Conservation (phyloP, 2,888 invertebrate genomes). For the Therioaphis trifolii region DNA sequence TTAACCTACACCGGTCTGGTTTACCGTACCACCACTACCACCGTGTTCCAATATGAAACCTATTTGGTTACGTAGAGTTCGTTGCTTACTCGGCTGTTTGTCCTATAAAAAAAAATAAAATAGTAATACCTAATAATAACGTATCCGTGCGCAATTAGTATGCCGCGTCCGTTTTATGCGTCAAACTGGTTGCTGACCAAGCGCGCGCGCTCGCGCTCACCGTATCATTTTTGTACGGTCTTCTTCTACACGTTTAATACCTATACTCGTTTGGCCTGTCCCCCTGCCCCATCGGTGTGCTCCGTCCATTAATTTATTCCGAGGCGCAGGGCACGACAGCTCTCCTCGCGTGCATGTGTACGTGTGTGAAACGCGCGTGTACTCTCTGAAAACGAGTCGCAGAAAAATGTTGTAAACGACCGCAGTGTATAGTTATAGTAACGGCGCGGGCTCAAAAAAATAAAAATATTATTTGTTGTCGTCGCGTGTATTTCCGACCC, state of each 20-base stretch:
- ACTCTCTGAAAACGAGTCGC: neutral
- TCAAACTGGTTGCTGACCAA: slow-evolving; percentile 58
- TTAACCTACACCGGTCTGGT: neutral
- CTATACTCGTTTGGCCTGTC: slow-evolving; percentile 63
- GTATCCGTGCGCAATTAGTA: slow-evolving; percentile 48
- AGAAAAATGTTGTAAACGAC: neutral
- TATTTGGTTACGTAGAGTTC: neutral
- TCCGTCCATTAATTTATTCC: slow-evolving; percentile 31
- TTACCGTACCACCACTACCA: neutral
- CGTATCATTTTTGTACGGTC: neutral
- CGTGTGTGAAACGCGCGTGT: neutral
- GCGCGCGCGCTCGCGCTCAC: slow-evolving; percentile 42
- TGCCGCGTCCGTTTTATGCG: neutral
- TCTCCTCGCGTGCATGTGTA: neutral
- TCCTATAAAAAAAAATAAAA: slow-evolving; percentile 28
- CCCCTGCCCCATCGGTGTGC: neutral
- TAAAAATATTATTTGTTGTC: neutral
- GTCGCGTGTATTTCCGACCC: too few relatives aligned
- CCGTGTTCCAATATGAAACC: neutral
- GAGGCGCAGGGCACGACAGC: neutral
- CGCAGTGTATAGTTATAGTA: too few relatives aligned
- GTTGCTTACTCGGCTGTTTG: neutral
- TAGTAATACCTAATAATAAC: slow-evolving; percentile 30
- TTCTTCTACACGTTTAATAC: neutral
- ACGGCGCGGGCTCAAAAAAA: too few relatives aligned